Evolutionary conservation across 2,888 invertebrate species (phyloP), one percentile per base, ranked within the genome.

Genomic region (Scotopteryx bipunctaria): DNA sequence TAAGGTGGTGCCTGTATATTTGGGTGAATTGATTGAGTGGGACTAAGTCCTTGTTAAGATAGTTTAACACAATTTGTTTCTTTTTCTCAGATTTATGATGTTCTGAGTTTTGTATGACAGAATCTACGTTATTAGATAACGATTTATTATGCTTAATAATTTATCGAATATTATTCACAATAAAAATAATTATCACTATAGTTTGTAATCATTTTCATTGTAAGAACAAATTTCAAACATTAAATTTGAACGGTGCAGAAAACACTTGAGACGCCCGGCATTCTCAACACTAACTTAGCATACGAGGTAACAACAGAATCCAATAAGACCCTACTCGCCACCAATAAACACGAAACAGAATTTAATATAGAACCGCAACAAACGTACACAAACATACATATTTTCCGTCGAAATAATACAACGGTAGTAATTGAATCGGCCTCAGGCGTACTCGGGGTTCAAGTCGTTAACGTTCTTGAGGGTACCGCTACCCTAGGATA

Each of bases 341-440:
- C 63, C 61, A 63, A 65, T 65, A 65, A 65, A 65, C 61, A 62
- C 57, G 48, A 60, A 56, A 60, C 63, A 63, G 60, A 63, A 60
- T 62, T 62, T 63, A 88, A 88, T 87, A 86, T 82, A 85, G 84
- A 84, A 60, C 87, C 85, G 71, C 83, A 86, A 77, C 82, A 80
- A 59, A 54, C 61, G 61, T 59, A 61, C 78, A 83, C 83, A 85
- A 77, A 86, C 84, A 86, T 84, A 87, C 85, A 89, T 88, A 89
- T 87, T 88, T 88, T 87, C 63, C 85, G 79, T 83, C 82, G 80
- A 83, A 85, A 88, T 88, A 88, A 88, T 88, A 87, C 85, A 81
- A 84, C 84, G 81, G 86, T 87, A 86, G 89, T 90, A 90, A 90
- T 90, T 88, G 89, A 88, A 88, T 90, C 88, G 86, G 88, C 89